These are phyloP conservation scores for Thoracochromis brauschi DNA, from an alignment of 2,113 vertebrate species.

Conservation along the genomic window DNA sequence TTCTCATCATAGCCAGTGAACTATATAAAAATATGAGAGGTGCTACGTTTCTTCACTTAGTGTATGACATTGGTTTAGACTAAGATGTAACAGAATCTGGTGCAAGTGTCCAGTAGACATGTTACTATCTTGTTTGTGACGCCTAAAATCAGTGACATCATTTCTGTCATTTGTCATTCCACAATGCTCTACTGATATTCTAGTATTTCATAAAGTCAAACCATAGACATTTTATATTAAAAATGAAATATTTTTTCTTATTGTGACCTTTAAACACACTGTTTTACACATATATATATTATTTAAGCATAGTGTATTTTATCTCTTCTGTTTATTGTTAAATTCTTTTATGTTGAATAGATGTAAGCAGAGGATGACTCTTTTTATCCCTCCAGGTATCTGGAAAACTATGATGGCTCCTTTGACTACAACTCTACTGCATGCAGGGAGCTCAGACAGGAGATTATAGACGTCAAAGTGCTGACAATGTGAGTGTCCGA, in stretches of 20 bases:
- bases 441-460: constrained; percentile 89
- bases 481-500: constrained; percentile 89
- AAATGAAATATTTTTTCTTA: not conserved
- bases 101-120: constrained; percentile 50
- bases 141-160: constrained; percentile 28
- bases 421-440: constrained; percentile 90
- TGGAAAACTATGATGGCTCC: constrained; percentile 87
- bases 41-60: not conserved
- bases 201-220: constrained; percentile 15
- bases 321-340: not conserved
- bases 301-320: not conserved
- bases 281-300: not conserved
- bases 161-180: constrained; percentile 45
- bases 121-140: constrained; percentile 15
- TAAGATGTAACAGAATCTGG: constrained; percentile 56
- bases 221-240: not conserved
- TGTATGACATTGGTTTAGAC: constrained; percentile 25
- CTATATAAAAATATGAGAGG: constrained; percentile 2
- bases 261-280: not conserved
- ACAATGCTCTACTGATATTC: constrained; percentile 17
- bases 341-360: not conserved
- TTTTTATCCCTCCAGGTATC: constrained; percentile 80
- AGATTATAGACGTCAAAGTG: constrained; percentile 92
- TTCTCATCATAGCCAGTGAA: not conserved
- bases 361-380: constrained; percentile 47